Evolutionary conservation across 1,140 invertebrate species (phyloP).

Genomic region (fruit fly (Drosophila melanogaster)): DNA sequence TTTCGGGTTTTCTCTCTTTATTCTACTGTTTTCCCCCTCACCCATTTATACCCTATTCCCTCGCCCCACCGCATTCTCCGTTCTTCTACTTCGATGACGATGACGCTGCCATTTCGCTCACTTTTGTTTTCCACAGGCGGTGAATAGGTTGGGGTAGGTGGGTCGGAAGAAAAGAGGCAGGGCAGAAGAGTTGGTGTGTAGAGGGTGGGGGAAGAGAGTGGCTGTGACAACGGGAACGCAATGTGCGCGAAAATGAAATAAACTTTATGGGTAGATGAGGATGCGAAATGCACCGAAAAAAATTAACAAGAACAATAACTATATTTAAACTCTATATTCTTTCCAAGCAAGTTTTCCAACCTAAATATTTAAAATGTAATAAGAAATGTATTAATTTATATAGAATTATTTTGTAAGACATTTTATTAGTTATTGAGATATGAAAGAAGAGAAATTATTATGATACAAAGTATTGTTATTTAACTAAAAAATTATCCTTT

Average conservation of each 20-base stretch:
- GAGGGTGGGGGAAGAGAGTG: background rate
- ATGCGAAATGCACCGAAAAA: conserved; percentile 4
- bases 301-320: background rate
- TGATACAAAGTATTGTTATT: too few species aligned
- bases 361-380: background rate
- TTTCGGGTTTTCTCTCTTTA: conserved; percentile 62
- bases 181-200: background rate
- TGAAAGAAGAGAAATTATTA: too few species aligned
- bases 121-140: conserved; percentile 58
- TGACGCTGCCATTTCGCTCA: conserved; percentile 72
- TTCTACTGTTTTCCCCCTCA: background rate
- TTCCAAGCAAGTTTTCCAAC: too few species aligned
- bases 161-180: background rate
- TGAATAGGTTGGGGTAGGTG: background rate
- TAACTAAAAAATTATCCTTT: too few species aligned
- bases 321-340: too few species aligned
- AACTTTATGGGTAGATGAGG: conserved; percentile 59
- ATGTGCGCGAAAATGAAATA: conserved; percentile 82
- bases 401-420: too few species aligned
- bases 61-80: conserved; percentile 8
- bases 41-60: background rate
- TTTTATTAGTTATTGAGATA: too few species aligned
- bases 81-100: conserved; percentile 59
- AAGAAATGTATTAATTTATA: background rate
- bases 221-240: conserved; percentile 68